Conservation (phyloP, 2,888 invertebrate species). For the Smittia aterrima region DNA sequence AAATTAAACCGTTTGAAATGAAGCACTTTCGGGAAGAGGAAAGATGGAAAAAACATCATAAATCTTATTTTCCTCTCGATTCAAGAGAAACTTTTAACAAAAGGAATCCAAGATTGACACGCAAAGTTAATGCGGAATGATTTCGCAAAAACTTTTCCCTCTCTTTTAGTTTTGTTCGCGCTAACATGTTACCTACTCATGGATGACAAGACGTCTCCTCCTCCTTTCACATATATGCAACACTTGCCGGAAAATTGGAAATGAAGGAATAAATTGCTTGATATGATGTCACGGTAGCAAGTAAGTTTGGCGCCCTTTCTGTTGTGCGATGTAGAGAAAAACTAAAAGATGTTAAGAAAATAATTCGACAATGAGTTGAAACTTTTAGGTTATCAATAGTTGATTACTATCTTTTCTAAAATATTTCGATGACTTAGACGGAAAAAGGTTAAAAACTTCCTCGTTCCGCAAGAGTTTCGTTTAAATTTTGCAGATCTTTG, state of each 20-base stretch:
- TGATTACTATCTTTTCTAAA: not conserved
- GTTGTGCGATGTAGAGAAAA: not conserved
- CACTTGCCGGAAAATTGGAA: not conserved
- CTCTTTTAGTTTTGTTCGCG: not conserved
- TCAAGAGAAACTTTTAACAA: conserved; percentile 18
- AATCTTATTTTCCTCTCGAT: conserved; percentile 21
- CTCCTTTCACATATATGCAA: not conserved
- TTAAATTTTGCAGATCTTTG: not conserved
- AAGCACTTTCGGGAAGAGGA: not conserved
- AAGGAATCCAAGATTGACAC: conserved; percentile 35
- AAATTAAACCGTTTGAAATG: conserved; percentile 32
- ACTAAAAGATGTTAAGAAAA: conserved; percentile 23
- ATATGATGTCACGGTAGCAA: not conserved
- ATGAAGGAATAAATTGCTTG: not conserved
- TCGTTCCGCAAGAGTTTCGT: not conserved
- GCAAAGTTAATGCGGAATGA: conserved; percentile 37
- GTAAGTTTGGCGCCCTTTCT: not conserved
- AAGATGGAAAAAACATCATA: conserved; percentile 23
- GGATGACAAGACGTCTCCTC: not conserved
- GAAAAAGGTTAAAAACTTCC: not conserved
- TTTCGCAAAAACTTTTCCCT: not conserved
- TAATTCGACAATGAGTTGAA: conserved; percentile 33
- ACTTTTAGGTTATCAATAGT: not conserved
- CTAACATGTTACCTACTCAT: conserved; percentile 11
- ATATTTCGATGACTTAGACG: not conserved